Evolutionary conservation across 2,797 vertebrate species (phyloP), one percentile per base, ranked within the genome.

Genomic region (Channa striata): DNA sequence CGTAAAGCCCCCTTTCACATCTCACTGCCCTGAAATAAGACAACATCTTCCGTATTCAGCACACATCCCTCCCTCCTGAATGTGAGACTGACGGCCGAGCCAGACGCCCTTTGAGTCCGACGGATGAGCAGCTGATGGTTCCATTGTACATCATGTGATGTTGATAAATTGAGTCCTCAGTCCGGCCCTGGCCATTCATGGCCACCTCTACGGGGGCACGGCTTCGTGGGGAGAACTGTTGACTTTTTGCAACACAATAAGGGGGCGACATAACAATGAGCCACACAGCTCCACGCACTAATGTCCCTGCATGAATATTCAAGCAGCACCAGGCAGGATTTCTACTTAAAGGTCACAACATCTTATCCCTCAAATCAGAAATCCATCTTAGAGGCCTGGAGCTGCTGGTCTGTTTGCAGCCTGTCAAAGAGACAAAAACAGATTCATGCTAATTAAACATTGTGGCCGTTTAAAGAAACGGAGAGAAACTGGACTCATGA

Each of bases 81-180:
- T 74, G 89, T 43, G 1, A 43, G 85, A 84, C 10, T 85, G 89
- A 84, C 89, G 82, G 87, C 76, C 17, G 72, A 74, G 68, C 68
- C 42, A 30, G 34, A n/a, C 46, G 0, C 6, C 67, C 74, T 83
- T 81, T 79, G 68, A 69, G 30, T 50, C 72, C 73, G 88, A 90
- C n/a, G 65, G 85, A 89, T n/a, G 81, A 72, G 71, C 64, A 23
- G 82, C 87, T 82, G 84, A 85, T 57, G 71, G 85, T 74, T 77
- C 75, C 66, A 82, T 89, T 93, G 87, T 91, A 17, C 65, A 6
- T 82, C 77, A 46, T 80, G 86, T 87, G 85, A 92, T 87, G 90
- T 87, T 93, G 92, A 92, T 89, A 89, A 89, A 93, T 90, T 66
- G 81, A 74, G 72, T 5, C 16, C 42, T 62, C 59, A 11, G 64